Conservation (phyloP, 1,140 invertebrate genomes). For the Drosophila rhopaloa region DNA sequence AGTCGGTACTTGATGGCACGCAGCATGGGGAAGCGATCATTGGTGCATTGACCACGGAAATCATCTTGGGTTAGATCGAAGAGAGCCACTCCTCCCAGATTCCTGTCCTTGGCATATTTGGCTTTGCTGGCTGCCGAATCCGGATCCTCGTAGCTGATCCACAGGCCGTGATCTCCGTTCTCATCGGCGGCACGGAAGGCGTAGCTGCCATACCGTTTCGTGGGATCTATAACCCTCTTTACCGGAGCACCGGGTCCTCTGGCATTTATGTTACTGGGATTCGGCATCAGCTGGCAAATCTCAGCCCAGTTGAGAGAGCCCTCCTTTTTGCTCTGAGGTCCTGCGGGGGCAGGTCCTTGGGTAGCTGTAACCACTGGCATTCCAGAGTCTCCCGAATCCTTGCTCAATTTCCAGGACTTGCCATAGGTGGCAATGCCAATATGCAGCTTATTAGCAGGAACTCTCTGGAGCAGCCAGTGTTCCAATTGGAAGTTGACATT, state of each 20-base stretch:
- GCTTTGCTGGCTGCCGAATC: conserved; percentile 94
- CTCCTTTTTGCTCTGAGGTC: conserved; percentile 88
- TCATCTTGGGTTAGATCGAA: conserved; percentile 93
- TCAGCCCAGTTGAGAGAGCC: conserved; percentile 93
- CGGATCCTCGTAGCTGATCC: conserved; percentile 96
- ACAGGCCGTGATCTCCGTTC: conserved; percentile 89
- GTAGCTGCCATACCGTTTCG: conserved; percentile 91
- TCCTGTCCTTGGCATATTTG: conserved; percentile 89
- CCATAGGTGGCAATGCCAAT: conserved; percentile 93
- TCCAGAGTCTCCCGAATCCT: conserved; percentile 89
- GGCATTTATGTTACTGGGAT: conserved; percentile 86
- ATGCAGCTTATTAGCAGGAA: conserved; percentile 90
- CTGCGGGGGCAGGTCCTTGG: conserved; percentile 88
- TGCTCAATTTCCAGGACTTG: conserved; percentile 92
- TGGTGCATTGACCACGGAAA: conserved; percentile 91
- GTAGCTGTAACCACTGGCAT: conserved; percentile 89
- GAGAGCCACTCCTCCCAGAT: conserved; percentile 92
- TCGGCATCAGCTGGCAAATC: conserved; percentile 90
- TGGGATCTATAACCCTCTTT: conserved; percentile 89
- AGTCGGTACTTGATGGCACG: conserved; percentile 88
- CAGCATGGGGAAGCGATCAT: conserved; percentile 91
- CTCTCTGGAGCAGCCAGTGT: conserved; percentile 88
- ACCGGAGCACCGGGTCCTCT: conserved; percentile 87
- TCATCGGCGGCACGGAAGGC: conserved; percentile 89
- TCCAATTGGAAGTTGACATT: conserved; percentile 88